phyloP scores from a whole-genome alignment of 2,113 vertebrate species.

The Rhinoptilus africanus region DNA sequence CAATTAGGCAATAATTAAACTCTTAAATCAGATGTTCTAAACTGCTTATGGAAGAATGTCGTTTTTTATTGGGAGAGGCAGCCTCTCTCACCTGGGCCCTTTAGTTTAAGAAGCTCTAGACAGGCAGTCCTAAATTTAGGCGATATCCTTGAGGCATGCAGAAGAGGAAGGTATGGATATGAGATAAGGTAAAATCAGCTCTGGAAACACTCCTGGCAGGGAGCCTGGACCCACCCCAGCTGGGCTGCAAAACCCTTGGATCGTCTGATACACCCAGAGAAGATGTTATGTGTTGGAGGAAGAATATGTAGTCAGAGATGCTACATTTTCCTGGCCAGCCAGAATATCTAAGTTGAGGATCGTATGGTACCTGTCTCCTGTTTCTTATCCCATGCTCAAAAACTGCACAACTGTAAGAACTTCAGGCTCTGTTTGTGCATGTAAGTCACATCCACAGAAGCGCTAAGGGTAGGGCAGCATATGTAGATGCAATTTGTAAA shows the following conservation, averaged over 20 bases:
- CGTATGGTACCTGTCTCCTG: background rate
- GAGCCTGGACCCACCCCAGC: background rate
- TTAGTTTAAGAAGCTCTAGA: background rate
- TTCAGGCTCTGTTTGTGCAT: background rate
- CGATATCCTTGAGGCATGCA: background rate
- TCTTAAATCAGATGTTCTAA: background rate
- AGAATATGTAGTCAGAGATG: background rate
- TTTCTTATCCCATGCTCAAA: background rate
- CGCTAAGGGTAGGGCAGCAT: background rate
- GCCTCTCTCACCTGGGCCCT: background rate
- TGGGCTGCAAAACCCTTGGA: background rate
- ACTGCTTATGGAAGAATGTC: background rate
- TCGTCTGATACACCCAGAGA: background rate
- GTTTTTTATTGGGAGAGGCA: background rate
- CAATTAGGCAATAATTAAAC: background rate
- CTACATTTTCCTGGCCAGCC: background rate
- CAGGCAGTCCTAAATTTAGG: background rate
- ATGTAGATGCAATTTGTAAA: background rate
- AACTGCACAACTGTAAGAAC: background rate
- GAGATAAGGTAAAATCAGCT: background rate
- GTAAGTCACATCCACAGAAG: background rate
- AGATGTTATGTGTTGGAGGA: background rate
- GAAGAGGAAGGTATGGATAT: background rate
- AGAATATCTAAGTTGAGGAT: background rate
- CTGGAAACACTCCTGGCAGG: background rate